A percentile compares a stretch with the other conserved stretches of the same genome.
phyloP scores from a whole-genome alignment of 2,113 vertebrate species.

The Callaeas wilsoni region DNA sequence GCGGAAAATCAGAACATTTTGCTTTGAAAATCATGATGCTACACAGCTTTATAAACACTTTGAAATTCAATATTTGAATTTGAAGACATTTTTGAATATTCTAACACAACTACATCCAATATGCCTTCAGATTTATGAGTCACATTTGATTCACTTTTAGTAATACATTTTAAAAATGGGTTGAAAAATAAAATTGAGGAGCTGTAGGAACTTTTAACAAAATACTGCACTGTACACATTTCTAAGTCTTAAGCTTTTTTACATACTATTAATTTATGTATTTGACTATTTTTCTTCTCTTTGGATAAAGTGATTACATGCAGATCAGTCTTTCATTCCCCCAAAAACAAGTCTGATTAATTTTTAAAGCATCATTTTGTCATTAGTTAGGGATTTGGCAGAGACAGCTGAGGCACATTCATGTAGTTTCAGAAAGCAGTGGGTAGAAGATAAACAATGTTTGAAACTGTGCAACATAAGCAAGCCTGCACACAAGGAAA shows the following conservation, averaged over 20 bases:
- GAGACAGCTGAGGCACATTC: slow-evolving; percentile 1
- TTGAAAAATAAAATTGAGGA: neutral
- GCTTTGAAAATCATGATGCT: neutral
- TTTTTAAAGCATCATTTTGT: slow-evolving; percentile 32
- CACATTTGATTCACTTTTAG: neutral
- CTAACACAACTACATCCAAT: neutral
- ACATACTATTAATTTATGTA: neutral
- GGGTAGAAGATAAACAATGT: neutral
- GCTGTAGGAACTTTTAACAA: neutral
- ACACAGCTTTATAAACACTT: neutral
- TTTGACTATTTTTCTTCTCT: neutral
- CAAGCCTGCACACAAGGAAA: neutral
- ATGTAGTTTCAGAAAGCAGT: neutral
- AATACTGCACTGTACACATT: neutral
- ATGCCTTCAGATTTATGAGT: neutral
- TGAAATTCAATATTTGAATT: neutral
- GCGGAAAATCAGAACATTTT: neutral
- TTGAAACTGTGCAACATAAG: neutral
- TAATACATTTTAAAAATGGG: neutral
- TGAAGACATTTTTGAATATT: neutral
- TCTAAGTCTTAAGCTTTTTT: neutral
- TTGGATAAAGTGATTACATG: neutral
- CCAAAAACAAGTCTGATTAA: slow-evolving; percentile 20
- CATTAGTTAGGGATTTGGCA: slow-evolving; percentile 23
- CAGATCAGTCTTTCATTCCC: neutral